phyloP scores from a whole-genome alignment of 1,140 invertebrate genomes.

The Leptestheria dahalacensis region DNA sequence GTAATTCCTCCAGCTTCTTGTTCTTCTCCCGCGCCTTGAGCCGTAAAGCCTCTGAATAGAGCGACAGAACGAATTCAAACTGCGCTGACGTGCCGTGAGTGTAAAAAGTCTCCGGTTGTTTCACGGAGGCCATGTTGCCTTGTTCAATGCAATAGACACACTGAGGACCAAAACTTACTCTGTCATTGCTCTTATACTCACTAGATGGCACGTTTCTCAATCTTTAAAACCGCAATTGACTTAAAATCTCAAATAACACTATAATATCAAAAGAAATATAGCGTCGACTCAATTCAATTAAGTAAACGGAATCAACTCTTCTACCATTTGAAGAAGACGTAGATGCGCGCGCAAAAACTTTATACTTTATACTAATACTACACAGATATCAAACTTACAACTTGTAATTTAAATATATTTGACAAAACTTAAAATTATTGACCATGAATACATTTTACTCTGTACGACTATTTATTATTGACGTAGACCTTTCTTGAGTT shows the following conservation, averaged over 20 bases:
- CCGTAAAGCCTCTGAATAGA: slow-evolving; percentile 72
- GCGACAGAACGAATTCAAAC: slow-evolving; percentile 70
- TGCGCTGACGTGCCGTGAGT: slow-evolving; percentile 66
- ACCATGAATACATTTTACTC: too few relatives aligned
- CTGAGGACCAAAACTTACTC: neutral
- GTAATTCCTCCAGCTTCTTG: slow-evolving; percentile 81
- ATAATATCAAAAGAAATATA: too few relatives aligned
- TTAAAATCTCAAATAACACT: too few relatives aligned
- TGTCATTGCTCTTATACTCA: neutral
- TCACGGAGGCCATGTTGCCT: slow-evolving; percentile 52
- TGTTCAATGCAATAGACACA: neutral
- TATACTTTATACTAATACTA: neutral
- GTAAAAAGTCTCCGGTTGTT: slow-evolving; percentile 80
- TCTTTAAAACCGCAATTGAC: too few relatives aligned
- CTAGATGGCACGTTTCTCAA: neutral
- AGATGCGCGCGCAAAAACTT: too few relatives aligned
- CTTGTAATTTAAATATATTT: neutral
- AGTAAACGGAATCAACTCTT: too few relatives aligned
- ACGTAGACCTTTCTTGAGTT: too few relatives aligned
- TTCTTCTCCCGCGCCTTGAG: slow-evolving; percentile 70
- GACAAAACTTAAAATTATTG: too few relatives aligned
- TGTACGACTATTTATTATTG: too few relatives aligned
- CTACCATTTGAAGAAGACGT: too few relatives aligned
- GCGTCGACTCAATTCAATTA: too few relatives aligned
- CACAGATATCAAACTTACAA: neutral